Evolutionary conservation across 1,140 invertebrate genomes (phyloP).

Genomic region (Rhagoletis pomonella): DNA sequence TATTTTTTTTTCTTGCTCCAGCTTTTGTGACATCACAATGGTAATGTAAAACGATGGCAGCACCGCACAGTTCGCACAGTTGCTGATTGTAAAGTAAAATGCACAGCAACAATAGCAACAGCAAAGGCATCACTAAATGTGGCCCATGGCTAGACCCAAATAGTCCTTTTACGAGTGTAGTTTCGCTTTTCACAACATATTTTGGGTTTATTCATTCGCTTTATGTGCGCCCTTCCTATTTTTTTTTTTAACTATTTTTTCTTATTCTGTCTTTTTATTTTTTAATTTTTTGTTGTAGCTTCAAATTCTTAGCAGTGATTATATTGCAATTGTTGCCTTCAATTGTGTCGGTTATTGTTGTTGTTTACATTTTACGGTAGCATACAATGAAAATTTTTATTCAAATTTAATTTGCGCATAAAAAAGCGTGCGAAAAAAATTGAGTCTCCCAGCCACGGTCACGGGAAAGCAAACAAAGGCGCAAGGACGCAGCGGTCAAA

Average conservation of each 20-base stretch:
- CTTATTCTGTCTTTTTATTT: background rate
- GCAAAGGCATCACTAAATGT: background rate
- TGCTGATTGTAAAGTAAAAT: constrained; percentile 31
- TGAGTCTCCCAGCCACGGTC: background rate
- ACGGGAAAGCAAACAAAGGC: background rate
- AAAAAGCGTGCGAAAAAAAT: constrained; percentile 4
- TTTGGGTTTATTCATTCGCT: constrained; percentile 37
- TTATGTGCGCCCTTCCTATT: background rate
- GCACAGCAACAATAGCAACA: constrained; percentile 9
- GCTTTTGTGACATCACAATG: constrained; percentile 37
- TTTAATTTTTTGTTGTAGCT: background rate
- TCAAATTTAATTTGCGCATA: constrained; percentile 45
- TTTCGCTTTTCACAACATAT: constrained; percentile 17
- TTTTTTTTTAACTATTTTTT: background rate
- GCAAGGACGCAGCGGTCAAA: background rate
- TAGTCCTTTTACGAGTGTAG: background rate
- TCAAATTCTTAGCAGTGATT: constrained; percentile 33
- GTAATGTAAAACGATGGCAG: constrained; percentile 36
- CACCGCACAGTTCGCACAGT: constrained; percentile 1
- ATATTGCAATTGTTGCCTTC: constrained; percentile 32
- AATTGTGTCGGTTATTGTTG: constrained; percentile 46
- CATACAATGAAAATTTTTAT: constrained; percentile 42
- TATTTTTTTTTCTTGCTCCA: background rate
- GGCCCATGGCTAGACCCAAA: background rate
- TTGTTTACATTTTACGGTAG: constrained; percentile 25